phyloP scores from a whole-genome alignment of 2,888 invertebrate species.

The Lasioglossum marginatum region DNA sequence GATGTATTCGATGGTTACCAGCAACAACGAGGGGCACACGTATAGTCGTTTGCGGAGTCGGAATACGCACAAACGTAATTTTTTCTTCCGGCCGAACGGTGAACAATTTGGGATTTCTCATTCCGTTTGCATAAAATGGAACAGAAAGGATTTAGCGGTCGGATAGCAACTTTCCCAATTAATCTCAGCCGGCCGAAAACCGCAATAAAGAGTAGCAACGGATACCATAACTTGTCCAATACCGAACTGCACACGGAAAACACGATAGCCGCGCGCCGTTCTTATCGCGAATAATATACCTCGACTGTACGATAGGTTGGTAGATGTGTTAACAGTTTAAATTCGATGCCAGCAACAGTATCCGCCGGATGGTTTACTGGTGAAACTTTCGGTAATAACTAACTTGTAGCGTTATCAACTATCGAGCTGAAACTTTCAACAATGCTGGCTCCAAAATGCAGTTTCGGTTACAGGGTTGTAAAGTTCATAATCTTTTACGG shows the following conservation, averaged over 20 bases:
- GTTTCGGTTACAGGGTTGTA: slow-evolving; percentile 17
- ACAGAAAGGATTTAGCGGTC: slow-evolving; percentile 18
- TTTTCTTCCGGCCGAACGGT: not conserved
- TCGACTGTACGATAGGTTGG: slow-evolving; percentile 19
- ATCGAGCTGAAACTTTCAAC: slow-evolving; percentile 28
- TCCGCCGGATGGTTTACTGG: slow-evolving; percentile 16
- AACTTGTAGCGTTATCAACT: slow-evolving; percentile 28
- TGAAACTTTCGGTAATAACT: slow-evolving; percentile 46
- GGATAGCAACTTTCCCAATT: slow-evolving; percentile 47
- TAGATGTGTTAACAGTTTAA: slow-evolving; percentile 44
- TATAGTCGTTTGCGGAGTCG: not conserved
- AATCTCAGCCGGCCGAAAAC: slow-evolving; percentile 30
- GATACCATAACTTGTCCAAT: slow-evolving; percentile 34
- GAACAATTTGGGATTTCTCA: not conserved
- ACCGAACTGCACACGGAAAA: slow-evolving; percentile 18
- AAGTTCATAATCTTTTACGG: slow-evolving; percentile 36
- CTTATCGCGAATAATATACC: slow-evolving; percentile 47
- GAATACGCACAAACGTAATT: not conserved
- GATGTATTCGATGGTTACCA: not conserved
- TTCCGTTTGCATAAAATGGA: slow-evolving; percentile 17
- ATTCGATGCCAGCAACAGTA: slow-evolving; percentile 33
- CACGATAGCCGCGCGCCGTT: slow-evolving; percentile 20
- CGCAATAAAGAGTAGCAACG: slow-evolving; percentile 33
- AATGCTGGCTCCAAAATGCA: slow-evolving; percentile 24
- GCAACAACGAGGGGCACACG: not conserved